These are phyloP conservation scores for Alligator mississippiensis DNA, from an alignment of 2,113 vertebrate genomes.

Conservation along the genomic window DNA sequence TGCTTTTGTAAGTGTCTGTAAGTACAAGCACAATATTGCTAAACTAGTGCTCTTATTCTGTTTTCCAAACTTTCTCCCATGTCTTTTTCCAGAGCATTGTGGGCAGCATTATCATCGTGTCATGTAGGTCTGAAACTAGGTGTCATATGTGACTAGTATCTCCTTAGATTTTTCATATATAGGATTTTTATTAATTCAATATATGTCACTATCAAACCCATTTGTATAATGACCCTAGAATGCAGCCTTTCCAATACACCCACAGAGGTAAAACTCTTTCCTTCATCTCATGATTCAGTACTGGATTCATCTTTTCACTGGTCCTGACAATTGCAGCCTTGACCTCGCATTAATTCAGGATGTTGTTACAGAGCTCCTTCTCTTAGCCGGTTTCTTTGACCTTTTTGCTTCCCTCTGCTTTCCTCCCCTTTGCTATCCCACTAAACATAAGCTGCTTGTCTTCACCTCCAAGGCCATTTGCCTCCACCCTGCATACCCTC, in stretches of 20 bases:
- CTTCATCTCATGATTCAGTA: background rate
- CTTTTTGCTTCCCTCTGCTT: background rate
- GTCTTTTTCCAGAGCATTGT: too few species aligned
- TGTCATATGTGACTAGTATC: too few species aligned
- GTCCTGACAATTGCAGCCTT: background rate
- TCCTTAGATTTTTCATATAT: too few species aligned
- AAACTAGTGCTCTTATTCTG: too few species aligned
- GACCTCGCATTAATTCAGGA: background rate
- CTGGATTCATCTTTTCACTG: background rate
- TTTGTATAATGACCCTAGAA: background rate
- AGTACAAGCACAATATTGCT: background rate
- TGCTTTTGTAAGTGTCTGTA: background rate
- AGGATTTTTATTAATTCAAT: too few species aligned
- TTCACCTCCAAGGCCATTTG: background rate
- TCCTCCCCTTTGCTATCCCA: background rate
- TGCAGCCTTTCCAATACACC: background rate
- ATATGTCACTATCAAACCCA: too few species aligned
- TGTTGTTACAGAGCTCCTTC: background rate
- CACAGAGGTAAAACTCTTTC: background rate
- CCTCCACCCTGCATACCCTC: background rate
- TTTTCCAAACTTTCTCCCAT: too few species aligned
- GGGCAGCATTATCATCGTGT: too few species aligned
- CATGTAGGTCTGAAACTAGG: too few species aligned
- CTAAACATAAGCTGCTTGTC: background rate
- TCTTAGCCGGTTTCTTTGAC: background rate